Evolutionary conservation across 1,140 invertebrate species (phyloP).

Genomic region (Zophobas morio): DNA sequence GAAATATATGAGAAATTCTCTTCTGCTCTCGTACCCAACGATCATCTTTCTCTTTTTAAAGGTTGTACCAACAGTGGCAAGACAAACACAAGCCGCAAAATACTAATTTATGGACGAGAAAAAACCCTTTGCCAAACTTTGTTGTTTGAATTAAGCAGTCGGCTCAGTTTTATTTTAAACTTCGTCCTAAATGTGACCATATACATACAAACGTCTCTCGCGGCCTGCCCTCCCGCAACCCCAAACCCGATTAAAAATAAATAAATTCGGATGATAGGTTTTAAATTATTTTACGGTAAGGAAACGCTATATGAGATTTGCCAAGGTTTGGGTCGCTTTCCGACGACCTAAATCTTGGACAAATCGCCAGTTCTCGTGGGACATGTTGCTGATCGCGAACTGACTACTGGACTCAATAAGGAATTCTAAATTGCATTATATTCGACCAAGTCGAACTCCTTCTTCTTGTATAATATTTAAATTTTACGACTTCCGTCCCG

Average conservation of each 20-base stretch:
- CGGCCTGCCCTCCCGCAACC: neutral
- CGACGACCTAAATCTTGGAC: conserved; percentile 38
- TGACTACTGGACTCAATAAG: conserved; percentile 47
- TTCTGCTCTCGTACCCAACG: conserved; percentile 4
- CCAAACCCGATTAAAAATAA: conserved; percentile 22
- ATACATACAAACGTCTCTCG: neutral
- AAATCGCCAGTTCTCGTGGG: conserved; percentile 45
- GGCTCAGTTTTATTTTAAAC: conserved; percentile 5
- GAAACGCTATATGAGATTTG: conserved; percentile 4
- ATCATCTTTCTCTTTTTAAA: conserved; percentile 26
- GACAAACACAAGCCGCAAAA: conserved; percentile 23
- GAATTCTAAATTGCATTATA: conserved; percentile 47
- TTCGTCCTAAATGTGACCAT: neutral
- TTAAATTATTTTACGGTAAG: conserved; percentile 1
- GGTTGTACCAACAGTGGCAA: neutral
- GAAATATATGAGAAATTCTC: conserved; percentile 45
- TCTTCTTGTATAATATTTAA: conserved; percentile 34
- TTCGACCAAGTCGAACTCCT: conserved; percentile 26
- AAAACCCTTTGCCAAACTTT: conserved; percentile 23
- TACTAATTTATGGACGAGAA: conserved; percentile 26
- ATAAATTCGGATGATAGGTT: neutral
- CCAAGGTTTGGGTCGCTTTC: conserved; percentile 36
- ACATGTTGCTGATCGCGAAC: conserved; percentile 42
- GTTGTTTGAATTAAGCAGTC: conserved; percentile 16
- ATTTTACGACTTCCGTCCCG: conserved; percentile 14